phyloP scores from a whole-genome alignment of 2,797 vertebrate genomes.

The Hyperoplus lanceolatus region DNA sequence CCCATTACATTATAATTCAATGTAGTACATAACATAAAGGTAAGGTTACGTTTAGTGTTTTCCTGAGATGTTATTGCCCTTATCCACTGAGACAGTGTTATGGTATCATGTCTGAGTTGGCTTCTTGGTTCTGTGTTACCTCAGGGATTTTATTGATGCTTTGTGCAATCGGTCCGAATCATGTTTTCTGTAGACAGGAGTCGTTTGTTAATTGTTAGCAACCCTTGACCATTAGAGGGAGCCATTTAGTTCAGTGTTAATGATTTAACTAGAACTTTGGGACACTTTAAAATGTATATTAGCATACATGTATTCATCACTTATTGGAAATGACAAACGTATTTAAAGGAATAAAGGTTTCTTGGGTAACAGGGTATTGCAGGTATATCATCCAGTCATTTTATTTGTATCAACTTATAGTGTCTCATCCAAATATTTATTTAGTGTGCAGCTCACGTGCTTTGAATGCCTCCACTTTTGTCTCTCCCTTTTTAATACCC shows the following conservation, averaged over 20 bases:
- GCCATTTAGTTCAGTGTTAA: not conserved
- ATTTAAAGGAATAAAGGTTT: not conserved
- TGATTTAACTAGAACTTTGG: not conserved
- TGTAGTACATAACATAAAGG: not conserved
- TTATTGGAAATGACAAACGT: not conserved
- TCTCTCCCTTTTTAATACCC: not conserved
- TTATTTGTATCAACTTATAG: no score
- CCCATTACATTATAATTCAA: not conserved
- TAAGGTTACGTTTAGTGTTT: constrained; percentile 4
- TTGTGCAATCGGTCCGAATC: not conserved
- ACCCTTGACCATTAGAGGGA: not conserved
- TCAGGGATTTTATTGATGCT: not conserved
- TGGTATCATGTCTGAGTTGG: not conserved
- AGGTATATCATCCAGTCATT: not conserved
- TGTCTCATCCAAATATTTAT: not conserved
- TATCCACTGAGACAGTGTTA: not conserved
- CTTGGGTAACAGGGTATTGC: not conserved
- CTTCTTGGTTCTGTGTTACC: not conserved
- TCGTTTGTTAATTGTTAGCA: not conserved
- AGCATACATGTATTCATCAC: not conserved
- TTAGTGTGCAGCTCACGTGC: not conserved
- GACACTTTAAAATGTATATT: not conserved
- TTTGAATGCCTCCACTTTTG: not conserved
- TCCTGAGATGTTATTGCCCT: constrained; percentile 5
- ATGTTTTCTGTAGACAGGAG: not conserved